Evolutionary conservation across 1,140 invertebrate genomes (phyloP).

Genomic region (Solenopsis invicta): DNA sequence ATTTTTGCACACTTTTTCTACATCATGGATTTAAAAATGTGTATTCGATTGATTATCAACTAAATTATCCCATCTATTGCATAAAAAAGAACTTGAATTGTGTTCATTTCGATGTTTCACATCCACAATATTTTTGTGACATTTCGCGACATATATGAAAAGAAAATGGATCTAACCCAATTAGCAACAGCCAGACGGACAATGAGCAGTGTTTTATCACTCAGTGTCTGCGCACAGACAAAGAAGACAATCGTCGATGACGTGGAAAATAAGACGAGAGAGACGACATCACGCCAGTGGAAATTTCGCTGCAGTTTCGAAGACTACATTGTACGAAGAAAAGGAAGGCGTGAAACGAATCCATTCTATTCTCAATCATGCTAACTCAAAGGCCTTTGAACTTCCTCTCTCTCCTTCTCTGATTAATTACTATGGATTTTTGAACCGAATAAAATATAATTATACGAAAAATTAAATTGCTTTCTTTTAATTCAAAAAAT

Average conservation of each 20-base stretch:
- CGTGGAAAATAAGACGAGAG: slow-evolving; percentile 49
- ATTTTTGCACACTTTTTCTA: neutral
- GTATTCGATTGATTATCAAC: neutral
- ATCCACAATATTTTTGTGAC: slow-evolving; percentile 6
- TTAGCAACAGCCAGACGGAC: slow-evolving; percentile 36
- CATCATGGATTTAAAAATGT: neutral
- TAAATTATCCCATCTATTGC: slow-evolving; percentile 12
- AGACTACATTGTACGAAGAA: slow-evolving; percentile 23
- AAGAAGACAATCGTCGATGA: slow-evolving; percentile 43
- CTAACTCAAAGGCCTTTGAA: slow-evolving; percentile 82
- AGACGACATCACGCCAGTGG: neutral
- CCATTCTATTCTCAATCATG: slow-evolving; percentile 37
- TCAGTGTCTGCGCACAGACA: slow-evolving; percentile 31
- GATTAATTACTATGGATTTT: neutral
- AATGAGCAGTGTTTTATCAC: slow-evolving; percentile 43
- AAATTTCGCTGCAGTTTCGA: slow-evolving; percentile 48
- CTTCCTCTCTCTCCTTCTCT: slow-evolving; percentile 26
- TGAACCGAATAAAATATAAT: neutral
- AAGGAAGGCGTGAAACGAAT: slow-evolving; percentile 15
- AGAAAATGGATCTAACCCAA: slow-evolving; percentile 35
- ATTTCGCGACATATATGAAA: neutral
- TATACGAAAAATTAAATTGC: neutral
- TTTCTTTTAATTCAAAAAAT: neutral
- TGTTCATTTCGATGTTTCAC: neutral
- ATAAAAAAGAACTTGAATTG: neutral